Evolutionary conservation across 2,797 vertebrate species (phyloP), one percentile per base, ranked within the genome.

Genomic region (Poeciliopsis infans): DNA sequence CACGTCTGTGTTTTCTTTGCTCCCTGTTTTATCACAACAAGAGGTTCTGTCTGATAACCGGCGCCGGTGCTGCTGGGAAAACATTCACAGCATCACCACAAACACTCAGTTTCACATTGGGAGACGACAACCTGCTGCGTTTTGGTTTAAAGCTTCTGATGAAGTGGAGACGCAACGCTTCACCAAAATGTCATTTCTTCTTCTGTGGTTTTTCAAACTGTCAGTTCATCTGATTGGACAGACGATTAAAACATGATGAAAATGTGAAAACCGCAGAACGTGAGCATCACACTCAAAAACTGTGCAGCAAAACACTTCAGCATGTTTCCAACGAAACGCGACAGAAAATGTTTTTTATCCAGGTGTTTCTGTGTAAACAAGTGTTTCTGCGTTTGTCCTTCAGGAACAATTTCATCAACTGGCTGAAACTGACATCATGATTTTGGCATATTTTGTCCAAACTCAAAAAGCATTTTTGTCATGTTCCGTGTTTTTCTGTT

Each of bases 51-150:
- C 85, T 88, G 91, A 91, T 90, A 88, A 85, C 79, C 80, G 81
- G 79, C 33, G 57, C 85, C 81, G 85, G 76, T 1, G 53, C 49
- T 51, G 49, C 20, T 47, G 88, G 87, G 91, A 90, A 93, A 87
- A 92, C 92, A 90, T 93, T 89, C 90, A 90, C 87, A 89, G 83
- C 84, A 46, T 72, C 76, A 73, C 81, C 79, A 6, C 10, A 82
- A 84, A 79, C 72, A 66, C 33, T 71, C 64, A 41, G 33, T 41
- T 39, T 68, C 36, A 39, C 23, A 11, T 23, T 39, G 15, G 31
- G 33, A 66, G 61, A 33, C 23, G 39, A 68, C 20, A 16, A 47
- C 15, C 64, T 68, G 64, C 64, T 41, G 36, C 36, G 4, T 4
- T 36, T 64, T 20, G 31, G 59, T 36, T 10, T 10, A 8, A 64